These are phyloP conservation scores for Conus betulinus DNA, from an alignment of 1,140 invertebrate genomes.

Conservation along the genomic window DNA sequence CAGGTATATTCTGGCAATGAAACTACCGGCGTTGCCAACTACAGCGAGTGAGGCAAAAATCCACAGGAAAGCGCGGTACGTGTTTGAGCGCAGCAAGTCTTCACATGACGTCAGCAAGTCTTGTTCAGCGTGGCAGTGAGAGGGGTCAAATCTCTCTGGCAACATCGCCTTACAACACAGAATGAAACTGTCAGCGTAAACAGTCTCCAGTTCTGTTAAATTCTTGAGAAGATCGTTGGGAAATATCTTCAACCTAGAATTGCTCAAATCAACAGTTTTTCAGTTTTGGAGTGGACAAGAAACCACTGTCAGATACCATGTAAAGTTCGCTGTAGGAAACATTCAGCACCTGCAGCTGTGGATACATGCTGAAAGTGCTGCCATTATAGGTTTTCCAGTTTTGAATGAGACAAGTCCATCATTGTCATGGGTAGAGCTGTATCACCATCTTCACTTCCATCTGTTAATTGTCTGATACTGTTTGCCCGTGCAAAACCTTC, in stretches of 20 bases:
- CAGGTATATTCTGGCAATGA: constrained; percentile 34
- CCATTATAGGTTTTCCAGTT: not conserved
- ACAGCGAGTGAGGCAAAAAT: constrained; percentile 48
- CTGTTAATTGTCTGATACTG: not conserved
- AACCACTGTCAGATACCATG: not conserved
- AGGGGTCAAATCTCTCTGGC: not conserved
- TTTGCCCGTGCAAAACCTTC: not conserved
- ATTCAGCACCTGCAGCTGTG: not conserved
- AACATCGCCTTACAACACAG: constrained; percentile 22
- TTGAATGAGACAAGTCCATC: not conserved
- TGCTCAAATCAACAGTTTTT: not conserved
- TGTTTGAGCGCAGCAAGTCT: constrained; percentile 45
- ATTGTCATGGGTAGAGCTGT: not conserved
- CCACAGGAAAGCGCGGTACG: constrained; percentile 50
- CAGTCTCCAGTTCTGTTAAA: not conserved
- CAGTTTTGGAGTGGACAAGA: constrained; percentile 1
- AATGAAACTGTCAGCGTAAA: constrained; percentile 22
- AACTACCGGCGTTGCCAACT: constrained; percentile 50
- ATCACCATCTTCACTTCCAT: not conserved
- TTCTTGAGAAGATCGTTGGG: not conserved
- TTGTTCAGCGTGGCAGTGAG: constrained; percentile 24
- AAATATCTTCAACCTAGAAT: not conserved
- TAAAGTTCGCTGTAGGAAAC: not conserved
- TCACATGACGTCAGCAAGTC: constrained; percentile 54
- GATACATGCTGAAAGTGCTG: not conserved